Percentiles rank a stretch among this genome's conserved stretches.
Conservation (phyloP, 2,797 vertebrate genomes). For the Hemibagrus guttatus region DNA sequence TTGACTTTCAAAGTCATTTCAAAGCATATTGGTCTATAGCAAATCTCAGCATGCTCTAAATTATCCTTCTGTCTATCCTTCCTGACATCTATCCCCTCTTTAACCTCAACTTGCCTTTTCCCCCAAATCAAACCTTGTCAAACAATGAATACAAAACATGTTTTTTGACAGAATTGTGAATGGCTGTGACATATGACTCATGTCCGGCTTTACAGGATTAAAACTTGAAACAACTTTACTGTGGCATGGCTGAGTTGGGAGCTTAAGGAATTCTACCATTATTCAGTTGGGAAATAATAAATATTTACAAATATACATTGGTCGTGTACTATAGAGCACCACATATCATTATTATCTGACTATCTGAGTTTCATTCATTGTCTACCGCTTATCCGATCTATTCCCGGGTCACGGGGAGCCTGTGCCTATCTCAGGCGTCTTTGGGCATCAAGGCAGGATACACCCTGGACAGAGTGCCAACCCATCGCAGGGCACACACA, state of each 20-base stretch:
- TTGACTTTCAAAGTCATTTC: background rate
- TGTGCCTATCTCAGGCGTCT: too few relatives aligned
- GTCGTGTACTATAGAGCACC: background rate
- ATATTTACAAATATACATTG: background rate
- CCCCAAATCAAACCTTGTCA: background rate
- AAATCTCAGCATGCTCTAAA: background rate
- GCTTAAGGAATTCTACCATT: background rate
- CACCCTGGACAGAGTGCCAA: too few relatives aligned
- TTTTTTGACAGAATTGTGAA: slow-evolving; percentile 2
- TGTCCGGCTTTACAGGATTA: background rate
- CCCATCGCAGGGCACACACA: too few relatives aligned
- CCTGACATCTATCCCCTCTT: background rate
- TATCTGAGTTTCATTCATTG: background rate
- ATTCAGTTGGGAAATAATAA: background rate
- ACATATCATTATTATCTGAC: background rate
- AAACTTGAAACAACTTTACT: slow-evolving; percentile 12
- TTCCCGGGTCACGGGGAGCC: too few relatives aligned
- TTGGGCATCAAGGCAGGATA: too few relatives aligned
- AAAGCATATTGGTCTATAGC: background rate
- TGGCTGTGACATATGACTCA: background rate
- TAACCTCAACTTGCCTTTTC: background rate
- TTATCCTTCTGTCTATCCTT: background rate
- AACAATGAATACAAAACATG: background rate
- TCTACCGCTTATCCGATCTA: too few relatives aligned
- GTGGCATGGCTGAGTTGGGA: background rate